These are phyloP conservation scores for Thymelicus acteon DNA, from an alignment of 2,888 invertebrate species.

Conservation along the genomic window DNA sequence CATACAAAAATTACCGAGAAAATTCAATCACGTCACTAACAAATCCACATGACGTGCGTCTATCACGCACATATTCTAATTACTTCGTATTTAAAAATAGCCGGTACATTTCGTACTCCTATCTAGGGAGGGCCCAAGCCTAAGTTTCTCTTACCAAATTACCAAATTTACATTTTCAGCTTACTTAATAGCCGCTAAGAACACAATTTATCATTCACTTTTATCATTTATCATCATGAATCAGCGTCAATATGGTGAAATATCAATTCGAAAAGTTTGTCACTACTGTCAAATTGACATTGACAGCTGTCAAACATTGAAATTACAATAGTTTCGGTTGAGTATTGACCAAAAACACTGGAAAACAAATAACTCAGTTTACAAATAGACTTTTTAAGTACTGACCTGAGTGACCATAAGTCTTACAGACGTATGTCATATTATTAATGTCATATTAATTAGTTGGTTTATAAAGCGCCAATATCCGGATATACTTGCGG, in stretches of 20 bases:
- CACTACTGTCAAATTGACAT: not conserved
- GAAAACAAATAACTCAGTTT: no score
- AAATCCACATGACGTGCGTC: conserved; percentile 28
- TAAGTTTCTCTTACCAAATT: not conserved
- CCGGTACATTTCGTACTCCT: conserved; percentile 2
- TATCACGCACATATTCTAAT: conserved; percentile 18
- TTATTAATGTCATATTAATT: no score
- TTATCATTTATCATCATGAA: not conserved
- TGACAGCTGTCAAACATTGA: no score
- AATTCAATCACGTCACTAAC: conserved; percentile 6
- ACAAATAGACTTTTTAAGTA: conserved; percentile 3
- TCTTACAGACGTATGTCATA: not conserved
- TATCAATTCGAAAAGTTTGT: not conserved
- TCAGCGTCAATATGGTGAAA: not conserved
- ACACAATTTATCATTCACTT: not conserved
- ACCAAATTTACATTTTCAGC: conserved; percentile 3
- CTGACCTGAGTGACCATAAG: not conserved
- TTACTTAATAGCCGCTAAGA: not conserved
- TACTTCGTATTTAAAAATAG: conserved; percentile 19
- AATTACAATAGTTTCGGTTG: no score
- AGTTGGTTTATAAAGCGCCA: conserved; percentile 89
- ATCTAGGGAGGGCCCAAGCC: conserved; percentile 1
- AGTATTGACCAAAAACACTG: no score
- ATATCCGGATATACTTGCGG: conserved; percentile 94
- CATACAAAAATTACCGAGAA: conserved; percentile 30